Evolutionary conservation across 2,113 vertebrate species (phyloP).

Genomic region (Lasiurus cinereus): DNA sequence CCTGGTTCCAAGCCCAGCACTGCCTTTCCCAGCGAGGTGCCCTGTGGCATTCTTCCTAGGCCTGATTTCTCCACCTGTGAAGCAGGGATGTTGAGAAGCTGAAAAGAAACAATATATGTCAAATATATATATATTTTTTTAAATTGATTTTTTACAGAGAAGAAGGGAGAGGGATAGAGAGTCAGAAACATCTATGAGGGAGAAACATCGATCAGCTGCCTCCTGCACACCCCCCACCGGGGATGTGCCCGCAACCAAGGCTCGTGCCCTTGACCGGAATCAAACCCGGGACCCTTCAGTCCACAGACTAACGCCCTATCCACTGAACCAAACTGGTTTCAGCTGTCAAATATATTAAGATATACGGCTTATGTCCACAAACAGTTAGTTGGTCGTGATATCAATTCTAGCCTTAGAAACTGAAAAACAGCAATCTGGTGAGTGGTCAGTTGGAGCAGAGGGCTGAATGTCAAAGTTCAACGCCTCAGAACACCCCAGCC

Average conservation of each 20-base stretch:
- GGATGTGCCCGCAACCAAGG: no score
- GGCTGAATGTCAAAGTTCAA: neutral
- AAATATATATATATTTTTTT: neutral
- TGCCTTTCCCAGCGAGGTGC: neutral
- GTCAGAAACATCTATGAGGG: no score
- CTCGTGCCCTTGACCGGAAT: no score
- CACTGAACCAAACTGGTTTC: no score
- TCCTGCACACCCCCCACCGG: no score
- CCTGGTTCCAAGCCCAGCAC: accelerated
- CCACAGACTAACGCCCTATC: no score
- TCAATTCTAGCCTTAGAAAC: neutral
- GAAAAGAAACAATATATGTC: neutral
- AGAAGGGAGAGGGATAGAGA: no score
- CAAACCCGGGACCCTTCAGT: no score
- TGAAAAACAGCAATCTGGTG: neutral
- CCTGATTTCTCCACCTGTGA: neutral
- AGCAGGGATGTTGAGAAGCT: neutral
- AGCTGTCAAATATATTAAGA: no score
- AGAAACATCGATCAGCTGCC: no score
- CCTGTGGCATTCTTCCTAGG: neutral
- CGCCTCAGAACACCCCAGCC: neutral
- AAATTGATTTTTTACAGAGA: no score
- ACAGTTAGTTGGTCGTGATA: neutral
- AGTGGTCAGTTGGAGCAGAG: neutral
- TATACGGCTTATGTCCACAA: neutral